These are phyloP conservation scores for Acrocephalus kingi DNA, from an alignment of 2,113 vertebrate species.

Conservation along the genomic window DNA sequence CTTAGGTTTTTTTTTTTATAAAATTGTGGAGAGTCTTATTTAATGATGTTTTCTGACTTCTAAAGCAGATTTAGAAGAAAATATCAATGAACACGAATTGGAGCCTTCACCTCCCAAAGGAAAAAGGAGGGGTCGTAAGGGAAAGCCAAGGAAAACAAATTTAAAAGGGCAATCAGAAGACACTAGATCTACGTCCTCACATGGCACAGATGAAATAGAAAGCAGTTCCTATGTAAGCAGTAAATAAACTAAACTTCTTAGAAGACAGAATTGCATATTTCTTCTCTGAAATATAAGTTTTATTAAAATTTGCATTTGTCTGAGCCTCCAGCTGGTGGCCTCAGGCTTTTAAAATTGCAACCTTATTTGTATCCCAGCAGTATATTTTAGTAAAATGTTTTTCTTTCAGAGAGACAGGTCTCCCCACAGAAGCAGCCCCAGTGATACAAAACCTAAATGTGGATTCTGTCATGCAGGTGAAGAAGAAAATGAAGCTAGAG, in stretches of 20 bases:
- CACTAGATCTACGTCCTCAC: conserved; percentile 90
- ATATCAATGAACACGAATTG: conserved; percentile 88
- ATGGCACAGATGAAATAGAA: conserved; percentile 92
- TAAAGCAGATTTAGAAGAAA: conserved; percentile 85
- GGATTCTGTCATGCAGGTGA: conserved; percentile 98
- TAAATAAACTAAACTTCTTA: conserved; percentile 59
- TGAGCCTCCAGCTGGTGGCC: conserved; percentile 65
- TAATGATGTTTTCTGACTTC: conserved; percentile 58
- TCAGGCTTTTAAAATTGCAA: conserved; percentile 48
- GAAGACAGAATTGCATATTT: conserved; percentile 39
- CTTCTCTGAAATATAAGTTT: conserved; percentile 8
- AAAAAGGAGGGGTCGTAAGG: conserved; percentile 90
- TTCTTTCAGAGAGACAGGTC: conserved; percentile 91
- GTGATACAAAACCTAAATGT: conserved; percentile 93
- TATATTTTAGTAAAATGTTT: conserved; percentile 68
- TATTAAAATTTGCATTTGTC: conserved; percentile 13
- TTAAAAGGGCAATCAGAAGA: conserved; percentile 91
- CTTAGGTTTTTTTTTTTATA: background rate
- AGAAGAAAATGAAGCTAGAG: conserved; percentile 94
- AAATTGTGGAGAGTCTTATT: background rate
- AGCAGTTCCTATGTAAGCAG: conserved; percentile 93
- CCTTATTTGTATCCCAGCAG: conserved; percentile 57
- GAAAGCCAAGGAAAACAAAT: conserved; percentile 83
- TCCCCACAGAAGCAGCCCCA: conserved; percentile 90
- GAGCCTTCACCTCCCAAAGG: conserved; percentile 89